Evolutionary conservation across 2,113 vertebrate genomes (phyloP), one percentile per base, ranked within the genome.

Genomic region (Zeus faber): DNA sequence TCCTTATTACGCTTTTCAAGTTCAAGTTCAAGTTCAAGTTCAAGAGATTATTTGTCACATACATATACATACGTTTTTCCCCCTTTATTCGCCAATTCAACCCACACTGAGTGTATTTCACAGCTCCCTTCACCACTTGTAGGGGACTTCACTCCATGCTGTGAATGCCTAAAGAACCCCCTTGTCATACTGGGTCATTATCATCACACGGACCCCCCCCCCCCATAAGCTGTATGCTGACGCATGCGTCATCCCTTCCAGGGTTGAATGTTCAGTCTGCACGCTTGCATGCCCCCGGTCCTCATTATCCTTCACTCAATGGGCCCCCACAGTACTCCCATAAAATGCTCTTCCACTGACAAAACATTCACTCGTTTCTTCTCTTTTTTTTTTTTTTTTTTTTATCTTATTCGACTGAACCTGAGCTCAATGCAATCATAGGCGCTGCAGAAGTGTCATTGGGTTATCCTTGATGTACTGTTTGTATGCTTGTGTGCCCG

Each of bases 131-230:
- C n/a, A n/a, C n/a, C n/a, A n/a, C n/a, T n/a, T n/a, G n/a, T n/a
- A n/a, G n/a, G n/a, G n/a, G n/a, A n/a, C n/a, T n/a, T n/a, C n/a
- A n/a, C n/a, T n/a, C n/a, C n/a, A n/a, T n/a, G n/a, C n/a, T n/a
- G n/a, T n/a, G n/a, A n/a, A n/a, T n/a, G n/a, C n/a, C n/a, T n/a
- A n/a, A n/a, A n/a, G n/a, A n/a, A n/a, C 43, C 45, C 58, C 41
- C 51, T 33, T 18, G 29, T 47, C 49, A 57, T 46, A 70, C 27
- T 55, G 73, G 60, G 70, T 72, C 67, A 70, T 84, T 79, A 80
- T 70, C 62, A 54, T 44, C 55, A 68, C 59, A 63, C 49, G 59
- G 43, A 60, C 7, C 4, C 23, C 62, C 64, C 62, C 64, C 56
- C 40, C 31, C 31, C 31, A 33, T 8, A 33, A 33, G 54, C 54